Evolutionary conservation across 2,888 invertebrate genomes (phyloP).

Genomic region (Endomychus coccineus): DNA sequence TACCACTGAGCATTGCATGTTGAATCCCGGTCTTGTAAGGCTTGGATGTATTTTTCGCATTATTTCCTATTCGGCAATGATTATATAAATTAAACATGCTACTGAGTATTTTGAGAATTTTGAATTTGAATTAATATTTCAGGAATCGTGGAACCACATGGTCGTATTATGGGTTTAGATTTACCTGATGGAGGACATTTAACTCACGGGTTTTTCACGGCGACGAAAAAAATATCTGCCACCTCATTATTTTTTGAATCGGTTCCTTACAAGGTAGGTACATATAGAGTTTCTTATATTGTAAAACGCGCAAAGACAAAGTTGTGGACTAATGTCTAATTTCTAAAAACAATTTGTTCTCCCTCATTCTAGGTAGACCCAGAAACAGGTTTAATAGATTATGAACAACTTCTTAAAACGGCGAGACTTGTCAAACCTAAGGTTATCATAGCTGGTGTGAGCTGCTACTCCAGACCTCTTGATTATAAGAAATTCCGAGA

Average conservation of each 20-base stretch:
- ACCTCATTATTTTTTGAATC: conserved; percentile 98
- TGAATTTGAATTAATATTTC: too few species aligned
- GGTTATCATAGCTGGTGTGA: conserved; percentile 88
- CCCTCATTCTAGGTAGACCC: conserved; percentile 53
- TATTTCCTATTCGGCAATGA: too few species aligned
- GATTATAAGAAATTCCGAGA: conserved; percentile 86
- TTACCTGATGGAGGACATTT: conserved; percentile 96
- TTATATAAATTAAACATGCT: too few species aligned
- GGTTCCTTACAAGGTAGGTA: conserved; percentile 85
- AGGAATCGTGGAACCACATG: conserved; percentile 76
- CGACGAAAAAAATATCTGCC: conserved; percentile 86
- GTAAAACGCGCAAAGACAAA: too few species aligned
- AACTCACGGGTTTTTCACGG: conserved; percentile 87
- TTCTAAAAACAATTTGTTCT: neutral
- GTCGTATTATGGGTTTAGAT: conserved; percentile 93
- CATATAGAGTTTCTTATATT: neutral
- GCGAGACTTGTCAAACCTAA: conserved; percentile 86
- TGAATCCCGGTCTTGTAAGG: too few species aligned
- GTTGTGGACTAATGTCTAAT: too few species aligned
- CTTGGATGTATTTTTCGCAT: too few species aligned
- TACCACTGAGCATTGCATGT: too few species aligned
- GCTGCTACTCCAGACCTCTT: conserved; percentile 87
- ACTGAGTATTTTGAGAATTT: too few species aligned
- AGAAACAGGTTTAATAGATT: conserved; percentile 83
- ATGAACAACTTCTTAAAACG: conserved; percentile 74